These are phyloP conservation scores for Macrobrachium nipponense DNA, from an alignment of 1,140 invertebrate species.

Conservation along the genomic window DNA sequence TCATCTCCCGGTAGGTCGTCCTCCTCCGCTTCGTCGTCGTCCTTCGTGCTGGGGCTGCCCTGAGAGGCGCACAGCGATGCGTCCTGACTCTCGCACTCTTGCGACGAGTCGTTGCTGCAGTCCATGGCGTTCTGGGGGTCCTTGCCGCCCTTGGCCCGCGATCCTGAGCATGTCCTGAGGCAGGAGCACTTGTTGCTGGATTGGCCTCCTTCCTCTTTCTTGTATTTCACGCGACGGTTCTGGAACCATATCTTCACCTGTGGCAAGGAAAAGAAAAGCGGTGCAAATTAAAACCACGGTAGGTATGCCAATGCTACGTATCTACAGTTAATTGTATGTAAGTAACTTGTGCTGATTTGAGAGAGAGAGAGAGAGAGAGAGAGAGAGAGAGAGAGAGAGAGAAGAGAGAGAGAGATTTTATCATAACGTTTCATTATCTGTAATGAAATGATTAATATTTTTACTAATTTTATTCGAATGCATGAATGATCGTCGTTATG, in stretches of 20 bases:
- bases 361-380: neutral
- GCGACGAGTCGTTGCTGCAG: neutral
- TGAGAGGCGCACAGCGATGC: neutral
- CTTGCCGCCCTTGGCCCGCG: slow-evolving; percentile 22
- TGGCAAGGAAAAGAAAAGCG: neutral
- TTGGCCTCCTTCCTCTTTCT: slow-evolving; percentile 80
- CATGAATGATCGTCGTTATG: no score
- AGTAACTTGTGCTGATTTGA: neutral
- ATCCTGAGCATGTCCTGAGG: slow-evolving; percentile 68
- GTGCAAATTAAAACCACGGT: neutral
- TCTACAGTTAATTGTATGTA: no score
- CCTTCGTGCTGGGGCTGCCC: neutral
- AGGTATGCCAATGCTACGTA: neutral
- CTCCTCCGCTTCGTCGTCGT: neutral
- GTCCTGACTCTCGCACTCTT: neutral
- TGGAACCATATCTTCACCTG: slow-evolving; percentile 97
- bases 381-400: neutral
- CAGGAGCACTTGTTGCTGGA: slow-evolving; percentile 72
- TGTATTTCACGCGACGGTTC: slow-evolving; percentile 84
- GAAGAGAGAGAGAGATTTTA: slow-evolving; percentile 3
- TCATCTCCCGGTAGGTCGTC: neutral
- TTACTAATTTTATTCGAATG: no score
- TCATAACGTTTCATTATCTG: no score
- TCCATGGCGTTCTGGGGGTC: neutral
- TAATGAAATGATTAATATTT: neutral